Evolutionary conservation across 2,888 invertebrate species (phyloP).

Genomic region (Blastobasis lacticolella): DNA sequence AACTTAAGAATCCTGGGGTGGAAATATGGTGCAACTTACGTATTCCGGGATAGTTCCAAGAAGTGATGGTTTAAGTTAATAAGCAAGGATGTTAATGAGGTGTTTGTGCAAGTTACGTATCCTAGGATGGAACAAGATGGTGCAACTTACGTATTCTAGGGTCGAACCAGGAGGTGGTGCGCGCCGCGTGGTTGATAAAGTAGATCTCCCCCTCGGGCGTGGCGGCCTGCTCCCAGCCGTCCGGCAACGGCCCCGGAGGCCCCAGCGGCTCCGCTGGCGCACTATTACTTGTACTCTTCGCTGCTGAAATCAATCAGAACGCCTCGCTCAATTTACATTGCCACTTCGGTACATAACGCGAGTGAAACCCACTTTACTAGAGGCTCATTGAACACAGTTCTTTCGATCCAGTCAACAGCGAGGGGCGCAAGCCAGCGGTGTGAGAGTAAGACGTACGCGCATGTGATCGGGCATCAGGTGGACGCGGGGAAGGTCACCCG

Average conservation of each 20-base stretch:
- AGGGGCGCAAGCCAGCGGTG: conserved; percentile 55
- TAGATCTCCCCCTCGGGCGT: conserved; percentile 90
- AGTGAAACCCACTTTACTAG: no score
- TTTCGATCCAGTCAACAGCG: conserved; percentile 46
- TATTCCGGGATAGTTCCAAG: no score
- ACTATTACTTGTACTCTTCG: conserved; percentile 72
- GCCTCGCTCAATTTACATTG: conserved; percentile 2
- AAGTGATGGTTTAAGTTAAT: no score
- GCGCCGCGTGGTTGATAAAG: conserved; percentile 93
- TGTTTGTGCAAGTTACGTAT: no score
- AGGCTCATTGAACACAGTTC: no score
- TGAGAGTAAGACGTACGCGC: conserved; percentile 43
- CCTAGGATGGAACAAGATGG: background rate
- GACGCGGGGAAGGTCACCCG: conserved; percentile 51
- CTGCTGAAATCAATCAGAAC: conserved; percentile 68
- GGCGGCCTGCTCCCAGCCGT: conserved; percentile 91
- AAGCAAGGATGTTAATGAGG: no score
- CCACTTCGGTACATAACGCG: background rate
- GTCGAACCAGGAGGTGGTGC: conserved; percentile 98
- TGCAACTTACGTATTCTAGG: conserved; percentile 95
- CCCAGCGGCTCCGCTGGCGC: conserved; percentile 77
- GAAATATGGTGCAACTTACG: no score
- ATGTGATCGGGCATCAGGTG: conserved; percentile 48
- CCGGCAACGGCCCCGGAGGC: conserved; percentile 81
- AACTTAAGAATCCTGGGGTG: no score